Base-by-base conservation (phyloP, 2,888 invertebrate genomes). In the Girardia tigrina region DNA sequence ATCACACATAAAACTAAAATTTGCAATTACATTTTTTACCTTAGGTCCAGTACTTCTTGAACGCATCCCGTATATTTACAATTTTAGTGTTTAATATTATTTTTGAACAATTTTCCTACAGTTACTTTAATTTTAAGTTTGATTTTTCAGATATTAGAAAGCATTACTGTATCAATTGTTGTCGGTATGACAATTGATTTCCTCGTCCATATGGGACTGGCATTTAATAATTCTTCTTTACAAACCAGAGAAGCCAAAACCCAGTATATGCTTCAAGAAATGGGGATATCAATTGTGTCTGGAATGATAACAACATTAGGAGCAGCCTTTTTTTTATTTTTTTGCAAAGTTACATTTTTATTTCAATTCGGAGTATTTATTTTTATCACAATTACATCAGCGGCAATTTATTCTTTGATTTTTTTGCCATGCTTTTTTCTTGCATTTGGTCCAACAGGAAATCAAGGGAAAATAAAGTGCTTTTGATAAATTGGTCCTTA, bases 281-380 rank as follows among this genome's bases (percentile, higher is more conserved):
- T 56, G 56, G 56, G 56, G 4, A n/a, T 56, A 8, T 56, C 56
- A 2, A 56, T 56, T 12, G n/a, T 56, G 23, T 56, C 56, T 56
- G 56, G 56, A 56, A 56, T 56, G 56, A 12, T n/a, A 12, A 56
- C 56, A n/a, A 56, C 56, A 20, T 56, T 56, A 56, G 56, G 56
- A 4, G n/a, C 56, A 56, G 4, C 56, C 6, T 56, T 16, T 56
- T 56, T 56, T 16, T 16, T 56, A 4, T 56, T 56, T 16, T 56
- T 56, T 56, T 56, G 56, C n/a, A 4, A 56, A 56, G n/a, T 23
- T 2, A 56, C n/a, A 56, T 56, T 56, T 56, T 56, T 56, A n/a
- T 56, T 56, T 56, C 56, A 56, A 56, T 56, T 56, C n/a, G 56
- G 56, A 56, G n/a, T 56, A 12, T 56, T 56, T n/a, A n/a, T 56